Conservation (phyloP, 1,140 invertebrate species). For the Diprion similis region DNA sequence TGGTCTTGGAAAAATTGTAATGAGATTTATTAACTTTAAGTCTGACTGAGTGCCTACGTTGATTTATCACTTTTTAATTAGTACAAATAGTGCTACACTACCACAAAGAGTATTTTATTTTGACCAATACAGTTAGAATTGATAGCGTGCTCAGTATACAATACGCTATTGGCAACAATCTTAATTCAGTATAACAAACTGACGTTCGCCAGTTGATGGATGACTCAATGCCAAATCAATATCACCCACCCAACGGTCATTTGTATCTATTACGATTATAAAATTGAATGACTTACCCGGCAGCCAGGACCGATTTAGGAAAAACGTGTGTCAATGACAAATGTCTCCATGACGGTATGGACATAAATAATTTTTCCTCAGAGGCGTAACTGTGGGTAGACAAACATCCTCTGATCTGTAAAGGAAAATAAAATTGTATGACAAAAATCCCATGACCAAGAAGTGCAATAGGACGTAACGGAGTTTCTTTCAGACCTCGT, state of each 20-base stretch:
- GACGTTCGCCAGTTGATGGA: no score
- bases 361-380: constrained; percentile 56
- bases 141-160: not conserved
- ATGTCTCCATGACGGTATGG: constrained; percentile 56
- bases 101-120: no score
- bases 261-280: not conserved
- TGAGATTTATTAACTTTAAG: no score
- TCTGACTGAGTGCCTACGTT: no score
- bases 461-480: not conserved
- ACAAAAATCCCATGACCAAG: constrained; percentile 7
- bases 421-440: constrained; percentile 21
- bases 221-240: no score
- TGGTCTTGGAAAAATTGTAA: no score
- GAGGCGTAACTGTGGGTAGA: constrained; percentile 54
- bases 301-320: constrained; percentile 57
- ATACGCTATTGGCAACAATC: not conserved
- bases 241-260: no score
- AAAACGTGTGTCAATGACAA: constrained; percentile 52
- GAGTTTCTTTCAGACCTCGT: not conserved
- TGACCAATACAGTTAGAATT: not conserved
- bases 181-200: no score
- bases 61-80: no score
- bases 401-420: constrained; percentile 55
- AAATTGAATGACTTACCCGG: constrained; percentile 48
- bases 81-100: no score